phyloP scores from a whole-genome alignment of 2,797 vertebrate genomes.

The Hydrolagus colliei region DNA sequence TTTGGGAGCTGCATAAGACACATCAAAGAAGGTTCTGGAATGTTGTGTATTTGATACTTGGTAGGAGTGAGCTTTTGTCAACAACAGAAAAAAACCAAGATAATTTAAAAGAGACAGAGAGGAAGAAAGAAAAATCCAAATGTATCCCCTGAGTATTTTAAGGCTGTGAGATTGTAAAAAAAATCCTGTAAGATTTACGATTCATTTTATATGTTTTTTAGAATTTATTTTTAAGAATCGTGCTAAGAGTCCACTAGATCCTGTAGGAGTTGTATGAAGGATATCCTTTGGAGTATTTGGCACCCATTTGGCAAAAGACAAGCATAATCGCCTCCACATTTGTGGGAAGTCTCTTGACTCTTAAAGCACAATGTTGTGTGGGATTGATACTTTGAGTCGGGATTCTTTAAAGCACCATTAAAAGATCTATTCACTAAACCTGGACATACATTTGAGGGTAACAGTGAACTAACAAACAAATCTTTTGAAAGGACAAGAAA shows the following conservation, averaged over 20 bases:
- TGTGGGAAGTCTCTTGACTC: background rate
- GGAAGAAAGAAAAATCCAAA: background rate
- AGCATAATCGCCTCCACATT: background rate
- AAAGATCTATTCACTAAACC: background rate
- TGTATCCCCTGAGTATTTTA: constrained; percentile 10
- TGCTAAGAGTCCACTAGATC: constrained; percentile 7
- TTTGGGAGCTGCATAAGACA: constrained; percentile 19
- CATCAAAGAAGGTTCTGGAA: constrained; percentile 14
- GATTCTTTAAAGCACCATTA: background rate
- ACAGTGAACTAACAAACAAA: background rate
- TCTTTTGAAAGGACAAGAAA: too few species aligned
- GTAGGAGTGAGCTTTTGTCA: constrained; percentile 1
- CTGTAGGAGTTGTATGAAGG: constrained; percentile 4
- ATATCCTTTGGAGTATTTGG: constrained; percentile 7
- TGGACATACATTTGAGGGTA: background rate
- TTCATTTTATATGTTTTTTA: constrained; percentile 30
- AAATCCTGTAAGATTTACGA: constrained; percentile 29
- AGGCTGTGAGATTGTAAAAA: constrained; percentile 27
- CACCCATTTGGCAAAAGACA: background rate
- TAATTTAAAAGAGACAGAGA: constrained; percentile 7
- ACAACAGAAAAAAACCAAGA: background rate
- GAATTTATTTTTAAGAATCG: constrained; percentile 13
- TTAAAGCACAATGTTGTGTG: too few species aligned
- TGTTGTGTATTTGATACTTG: constrained; percentile 8
- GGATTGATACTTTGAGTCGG: background rate